Conservation (phyloP, 2,797 vertebrate species). For the Epinephelus coioides region DNA sequence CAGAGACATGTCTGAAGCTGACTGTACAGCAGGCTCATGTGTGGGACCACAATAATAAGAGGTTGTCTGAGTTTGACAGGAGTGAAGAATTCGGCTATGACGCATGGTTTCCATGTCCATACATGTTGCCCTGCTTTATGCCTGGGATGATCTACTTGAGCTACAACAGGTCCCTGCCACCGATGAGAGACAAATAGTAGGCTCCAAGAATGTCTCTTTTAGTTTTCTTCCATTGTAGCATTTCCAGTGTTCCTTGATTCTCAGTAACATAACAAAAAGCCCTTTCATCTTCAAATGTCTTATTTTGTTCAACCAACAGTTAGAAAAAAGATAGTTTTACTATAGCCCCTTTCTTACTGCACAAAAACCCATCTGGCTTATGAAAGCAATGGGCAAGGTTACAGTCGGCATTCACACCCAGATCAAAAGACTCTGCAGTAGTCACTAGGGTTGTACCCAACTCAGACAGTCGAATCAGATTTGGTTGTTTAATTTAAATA, state of each 20-base stretch:
- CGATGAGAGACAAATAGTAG: not conserved
- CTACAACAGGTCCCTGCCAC: slow-evolving; percentile 11
- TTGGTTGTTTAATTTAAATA: no score
- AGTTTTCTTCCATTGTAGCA: not conserved
- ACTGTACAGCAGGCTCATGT: not conserved
- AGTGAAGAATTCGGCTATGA: slow-evolving; percentile 53
- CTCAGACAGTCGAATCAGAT: no score
- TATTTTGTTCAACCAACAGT: not conserved
- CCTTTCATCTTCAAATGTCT: not conserved
- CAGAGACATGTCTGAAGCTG: not conserved
- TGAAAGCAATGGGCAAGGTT: no score
- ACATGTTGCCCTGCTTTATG: slow-evolving; percentile 56
- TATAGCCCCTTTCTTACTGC: no score
- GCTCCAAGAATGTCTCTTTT: not conserved
- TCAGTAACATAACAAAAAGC: not conserved
- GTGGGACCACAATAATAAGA: slow-evolving; percentile 17
- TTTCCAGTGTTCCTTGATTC: slow-evolving; percentile 2
- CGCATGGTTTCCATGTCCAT: slow-evolving; percentile 46
- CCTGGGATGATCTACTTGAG: slow-evolving; percentile 19
- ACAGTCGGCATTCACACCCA: no score
- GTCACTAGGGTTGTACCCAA: no score
- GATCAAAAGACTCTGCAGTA: no score
- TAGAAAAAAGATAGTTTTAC: no score
- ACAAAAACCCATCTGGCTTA: no score
- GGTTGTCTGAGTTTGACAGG: slow-evolving; percentile 15